Evolutionary conservation across 2,113 vertebrate species (phyloP).

Genomic region (Petroica traversi): DNA sequence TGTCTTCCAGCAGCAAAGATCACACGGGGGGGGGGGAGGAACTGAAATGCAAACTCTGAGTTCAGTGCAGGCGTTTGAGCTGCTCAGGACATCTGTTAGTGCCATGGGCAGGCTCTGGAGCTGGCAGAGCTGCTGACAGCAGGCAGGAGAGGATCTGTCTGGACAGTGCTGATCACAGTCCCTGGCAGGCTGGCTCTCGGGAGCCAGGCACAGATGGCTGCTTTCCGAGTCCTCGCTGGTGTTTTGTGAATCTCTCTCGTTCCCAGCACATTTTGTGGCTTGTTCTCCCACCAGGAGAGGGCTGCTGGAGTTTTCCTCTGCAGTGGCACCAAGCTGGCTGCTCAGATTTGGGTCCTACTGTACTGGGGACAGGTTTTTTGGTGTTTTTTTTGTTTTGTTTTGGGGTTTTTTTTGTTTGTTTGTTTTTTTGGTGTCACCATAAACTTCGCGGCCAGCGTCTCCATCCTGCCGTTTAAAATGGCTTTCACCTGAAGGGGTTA

Average conservation of each 20-base stretch:
- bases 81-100: background rate
- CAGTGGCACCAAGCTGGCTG: background rate
- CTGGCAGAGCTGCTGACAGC: conserved; percentile 29
- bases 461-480: background rate
- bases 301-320: background rate
- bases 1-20: background rate
- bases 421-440: background rate
- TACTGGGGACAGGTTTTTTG: background rate
- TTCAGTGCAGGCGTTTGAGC: background rate
- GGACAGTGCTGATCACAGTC: background rate
- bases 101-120: conserved; percentile 17
- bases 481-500: background rate
- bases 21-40: accelerated
- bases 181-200: background rate
- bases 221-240: background rate
- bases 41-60: background rate
- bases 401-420: too few relatives aligned
- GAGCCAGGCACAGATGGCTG: conserved; percentile 39
- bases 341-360: background rate
- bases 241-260: background rate
- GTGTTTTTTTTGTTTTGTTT: too few relatives aligned
- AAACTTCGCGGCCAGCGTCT: background rate
- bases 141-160: background rate
- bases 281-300: background rate
- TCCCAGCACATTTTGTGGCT: background rate